Evolutionary conservation across 2,888 invertebrate genomes (phyloP).

Genomic region (Campopleginae sp.): DNA sequence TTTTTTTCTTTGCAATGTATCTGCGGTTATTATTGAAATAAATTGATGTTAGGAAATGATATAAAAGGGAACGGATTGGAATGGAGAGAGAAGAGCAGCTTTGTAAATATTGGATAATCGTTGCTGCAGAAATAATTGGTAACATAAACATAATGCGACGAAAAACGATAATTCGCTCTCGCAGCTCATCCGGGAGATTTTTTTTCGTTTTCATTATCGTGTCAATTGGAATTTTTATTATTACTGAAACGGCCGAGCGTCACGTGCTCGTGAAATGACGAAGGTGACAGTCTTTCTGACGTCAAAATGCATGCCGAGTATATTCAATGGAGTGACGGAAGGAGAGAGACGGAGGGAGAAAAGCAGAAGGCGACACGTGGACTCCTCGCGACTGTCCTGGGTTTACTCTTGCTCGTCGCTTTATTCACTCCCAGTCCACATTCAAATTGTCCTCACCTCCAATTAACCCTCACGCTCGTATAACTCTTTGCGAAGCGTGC

Average conservation of each 20-base stretch:
- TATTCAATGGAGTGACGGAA: constrained; percentile 23
- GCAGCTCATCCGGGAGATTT: not conserved
- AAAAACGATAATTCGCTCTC: not conserved
- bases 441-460: constrained; percentile 63
- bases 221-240: not conserved
- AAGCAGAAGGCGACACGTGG: constrained; percentile 13
- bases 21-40: not conserved
- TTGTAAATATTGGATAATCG: not conserved
- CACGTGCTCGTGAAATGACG: constrained; percentile 3
- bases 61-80: not conserved
- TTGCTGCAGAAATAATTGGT: not conserved
- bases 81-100: not conserved
- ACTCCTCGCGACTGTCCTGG: not conserved
- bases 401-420: constrained; percentile 6
- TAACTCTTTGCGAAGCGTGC: constrained; percentile 38
- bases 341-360: constrained; percentile 50
- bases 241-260: not conserved
- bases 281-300: constrained; percentile 1
- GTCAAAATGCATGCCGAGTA: constrained; percentile 5
- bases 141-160: not conserved
- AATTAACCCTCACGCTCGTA: constrained; percentile 63
- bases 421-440: constrained; percentile 53
- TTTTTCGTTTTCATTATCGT: not conserved
- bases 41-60: too few relatives aligned
- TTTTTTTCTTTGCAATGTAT: not conserved